Conservation (phyloP, 1,140 invertebrate genomes). For the Pseudachorutes palmiensis region DNA sequence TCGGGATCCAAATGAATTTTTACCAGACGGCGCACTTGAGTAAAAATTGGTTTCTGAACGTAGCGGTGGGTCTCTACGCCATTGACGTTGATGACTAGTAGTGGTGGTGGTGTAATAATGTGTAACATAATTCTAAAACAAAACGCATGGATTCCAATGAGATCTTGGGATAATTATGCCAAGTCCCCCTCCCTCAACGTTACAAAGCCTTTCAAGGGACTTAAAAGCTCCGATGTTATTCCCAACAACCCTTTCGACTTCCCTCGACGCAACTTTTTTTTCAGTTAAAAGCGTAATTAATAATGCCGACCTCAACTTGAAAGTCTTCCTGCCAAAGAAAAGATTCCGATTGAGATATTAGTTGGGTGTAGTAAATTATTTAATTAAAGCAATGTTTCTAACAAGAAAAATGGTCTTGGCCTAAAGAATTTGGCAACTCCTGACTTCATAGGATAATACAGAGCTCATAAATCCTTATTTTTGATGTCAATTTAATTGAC, state of each 20-base stretch:
- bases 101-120: constrained; percentile 28
- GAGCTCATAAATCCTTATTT: too few relatives aligned
- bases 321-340: too few relatives aligned
- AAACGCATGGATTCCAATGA: constrained; percentile 30
- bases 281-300: not conserved
- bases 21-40: not conserved
- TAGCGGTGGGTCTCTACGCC: constrained; percentile 32
- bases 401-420: too few relatives aligned
- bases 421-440: too few relatives aligned
- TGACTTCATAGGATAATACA: too few relatives aligned
- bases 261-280: not conserved
- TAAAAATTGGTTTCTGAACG: constrained; percentile 23
- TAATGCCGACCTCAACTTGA: not conserved
- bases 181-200: constrained; percentile 8
- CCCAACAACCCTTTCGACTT: constrained; percentile 7
- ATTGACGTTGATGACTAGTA: too few relatives aligned
- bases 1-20: not conserved
- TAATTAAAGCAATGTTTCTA: too few relatives aligned
- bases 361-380: too few relatives aligned
- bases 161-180: constrained; percentile 31
- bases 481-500: too few relatives aligned
- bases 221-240: constrained; percentile 7
- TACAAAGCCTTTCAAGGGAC: not conserved
- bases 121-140: constrained; percentile 23
- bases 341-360: too few relatives aligned